These are phyloP conservation scores for Neodiprion fabricii DNA, from an alignment of 1,140 invertebrate genomes.

Conservation along the genomic window DNA sequence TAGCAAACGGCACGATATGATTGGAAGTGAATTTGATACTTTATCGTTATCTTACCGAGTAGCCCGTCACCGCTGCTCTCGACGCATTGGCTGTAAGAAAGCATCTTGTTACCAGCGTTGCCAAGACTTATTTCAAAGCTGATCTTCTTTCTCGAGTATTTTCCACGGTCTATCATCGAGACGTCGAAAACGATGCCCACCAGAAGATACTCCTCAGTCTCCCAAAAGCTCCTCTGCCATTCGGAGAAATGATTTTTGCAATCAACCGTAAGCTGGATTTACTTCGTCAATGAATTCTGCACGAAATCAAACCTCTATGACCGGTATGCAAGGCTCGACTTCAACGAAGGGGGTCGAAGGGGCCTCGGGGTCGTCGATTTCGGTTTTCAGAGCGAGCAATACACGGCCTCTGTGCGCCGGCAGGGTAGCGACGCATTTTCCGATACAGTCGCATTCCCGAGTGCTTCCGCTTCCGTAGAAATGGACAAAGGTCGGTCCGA, in stretches of 20 bases:
- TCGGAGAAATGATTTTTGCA: background rate
- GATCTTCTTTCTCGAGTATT: constrained; percentile 46
- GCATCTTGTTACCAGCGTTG: constrained; percentile 51
- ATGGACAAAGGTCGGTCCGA: constrained; percentile 77
- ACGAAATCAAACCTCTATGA: constrained; percentile 51
- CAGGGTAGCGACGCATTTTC: constrained; percentile 61
- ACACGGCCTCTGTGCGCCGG: constrained; percentile 66
- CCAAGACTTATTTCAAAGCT: constrained; percentile 56
- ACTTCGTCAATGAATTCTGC: background rate
- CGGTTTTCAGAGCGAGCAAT: constrained; percentile 64
- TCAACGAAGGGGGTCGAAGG: constrained; percentile 48
- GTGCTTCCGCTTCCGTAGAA: constrained; percentile 67
- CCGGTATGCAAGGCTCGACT: constrained; percentile 54
- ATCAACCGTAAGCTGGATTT: background rate
- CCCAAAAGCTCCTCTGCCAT: constrained; percentile 49
- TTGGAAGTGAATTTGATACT: constrained; percentile 2
- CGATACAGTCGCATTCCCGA: constrained; percentile 61
- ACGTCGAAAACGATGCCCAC: constrained; percentile 51
- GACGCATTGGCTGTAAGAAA: constrained; percentile 35
- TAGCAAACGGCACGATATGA: constrained; percentile 4
- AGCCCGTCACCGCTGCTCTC: constrained; percentile 3
- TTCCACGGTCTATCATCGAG: constrained; percentile 54
- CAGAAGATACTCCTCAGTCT: constrained; percentile 51
- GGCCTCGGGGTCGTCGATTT: constrained; percentile 58
- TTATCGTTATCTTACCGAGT: constrained; percentile 11